Evolutionary conservation across 2,797 vertebrate species (phyloP), one percentile per base, ranked within the genome.

Genomic region (Alosa sapidissima): DNA sequence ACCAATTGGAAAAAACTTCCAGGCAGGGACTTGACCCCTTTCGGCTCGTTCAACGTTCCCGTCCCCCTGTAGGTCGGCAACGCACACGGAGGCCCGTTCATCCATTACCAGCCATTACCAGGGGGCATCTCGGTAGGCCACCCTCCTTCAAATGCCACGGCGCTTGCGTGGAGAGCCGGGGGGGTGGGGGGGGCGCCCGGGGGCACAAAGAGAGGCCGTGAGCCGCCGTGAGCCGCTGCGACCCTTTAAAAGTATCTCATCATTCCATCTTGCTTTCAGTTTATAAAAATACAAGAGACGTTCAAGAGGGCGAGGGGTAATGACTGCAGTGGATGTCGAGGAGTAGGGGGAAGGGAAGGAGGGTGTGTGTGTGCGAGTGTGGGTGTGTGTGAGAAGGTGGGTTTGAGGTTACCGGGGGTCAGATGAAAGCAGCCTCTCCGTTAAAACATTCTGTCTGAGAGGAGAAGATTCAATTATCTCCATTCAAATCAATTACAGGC

Each of bases 201-300:
- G 52, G 78, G 62, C 86, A 84, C 54, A 84, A 68, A 88, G 87
- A 87, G 85, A 89, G 86, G 84, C 28, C 28, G 1, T 1, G 28
- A 28, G 28, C n/a, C n/a, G n/a, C n/a, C n/a, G n/a, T n/a, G n/a
- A n/a, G n/a, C n/a, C n/a, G n/a, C n/a, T n/a, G 88, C 86, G 84
- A 90, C 88, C 89, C 86, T 84, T 87, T 88, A 85, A 89, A 90
- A 90, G 88, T 89, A 86, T 87, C 85, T 88, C 89, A 90, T 89
- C 89, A 89, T 87, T 89, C 84, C 47, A 82, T 86, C 89, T 85
- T 87, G 85, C 33, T 41, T 16, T 75, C 45, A 28, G 45, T 45
- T 75, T 45, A 16, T 68, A 33, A 68, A 68, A 28, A 87, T 84
- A 87, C 86, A 84, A 89, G 88, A 83, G 84, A 82, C 48, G 85